phyloP scores from a whole-genome alignment of 2,113 vertebrate species.

The Neogobius melanostomus region DNA sequence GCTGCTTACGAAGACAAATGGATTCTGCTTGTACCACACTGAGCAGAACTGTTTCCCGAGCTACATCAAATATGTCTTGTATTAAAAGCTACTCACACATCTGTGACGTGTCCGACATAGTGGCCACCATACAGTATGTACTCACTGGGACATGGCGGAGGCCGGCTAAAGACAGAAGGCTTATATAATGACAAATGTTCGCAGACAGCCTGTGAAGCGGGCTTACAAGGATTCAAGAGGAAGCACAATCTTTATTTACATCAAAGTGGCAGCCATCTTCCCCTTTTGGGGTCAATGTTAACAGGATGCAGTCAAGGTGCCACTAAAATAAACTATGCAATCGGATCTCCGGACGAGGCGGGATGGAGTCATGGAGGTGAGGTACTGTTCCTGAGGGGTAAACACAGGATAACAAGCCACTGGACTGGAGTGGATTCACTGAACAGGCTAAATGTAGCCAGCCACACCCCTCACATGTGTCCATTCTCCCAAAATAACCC shows the following conservation, averaged over 20 bases:
- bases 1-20: constrained; percentile 34
- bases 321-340: constrained; percentile 69
- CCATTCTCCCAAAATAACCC: constrained; percentile 65
- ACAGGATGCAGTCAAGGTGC: constrained; percentile 71
- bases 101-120: constrained; percentile 27
- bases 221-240: constrained; percentile 61
- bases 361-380: constrained; percentile 55
- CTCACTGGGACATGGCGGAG: constrained; percentile 21
- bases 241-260: constrained; percentile 70
- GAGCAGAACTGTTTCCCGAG: constrained; percentile 13
- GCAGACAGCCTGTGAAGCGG: constrained; percentile 44
- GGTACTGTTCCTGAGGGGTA: constrained; percentile 67
- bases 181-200: constrained; percentile 61
- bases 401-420: constrained; percentile 74
- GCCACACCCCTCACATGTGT: constrained; percentile 67
- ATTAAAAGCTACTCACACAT: constrained; percentile 28
- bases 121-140: constrained; percentile 37
- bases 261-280: constrained; percentile 67
- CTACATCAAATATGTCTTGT: constrained; percentile 16
- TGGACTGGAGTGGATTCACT: constrained; percentile 62
- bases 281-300: constrained; percentile 55
- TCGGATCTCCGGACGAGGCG: constrained; percentile 63
- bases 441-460: constrained; percentile 64
- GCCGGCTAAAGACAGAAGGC: constrained; percentile 55
- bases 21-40: constrained; percentile 13